phyloP scores from a whole-genome alignment of 92 coral and sea anemone genomes.

The Bergia puertoricense region DNA sequence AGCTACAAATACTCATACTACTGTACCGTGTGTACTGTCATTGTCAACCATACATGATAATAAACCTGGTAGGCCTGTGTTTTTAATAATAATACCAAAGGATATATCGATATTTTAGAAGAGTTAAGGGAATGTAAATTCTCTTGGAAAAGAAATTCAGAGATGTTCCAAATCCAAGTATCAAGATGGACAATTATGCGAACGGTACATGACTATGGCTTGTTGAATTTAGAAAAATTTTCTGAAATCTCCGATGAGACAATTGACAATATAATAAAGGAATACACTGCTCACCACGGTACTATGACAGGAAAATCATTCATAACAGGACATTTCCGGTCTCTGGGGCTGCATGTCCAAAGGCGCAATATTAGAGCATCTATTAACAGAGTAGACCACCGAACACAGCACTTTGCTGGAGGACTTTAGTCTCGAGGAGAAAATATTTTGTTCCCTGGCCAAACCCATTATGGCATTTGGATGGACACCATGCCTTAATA shows the following conservation, averaged over 20 bases:
- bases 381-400: too few species aligned
- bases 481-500: conserved; percentile 38
- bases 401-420: too few species aligned
- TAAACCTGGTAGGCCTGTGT: conserved; percentile 33
- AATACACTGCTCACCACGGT: conserved; percentile 74
- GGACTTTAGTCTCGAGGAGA: too few species aligned
- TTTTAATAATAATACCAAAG: conserved; percentile 44
- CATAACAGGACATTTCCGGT: conserved; percentile 56
- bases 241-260: conserved; percentile 55
- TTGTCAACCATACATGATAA: too few species aligned
- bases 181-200: conserved; percentile 69
- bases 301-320: conserved; percentile 65
- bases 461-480: too few species aligned
- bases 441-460: too few species aligned
- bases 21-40: too few species aligned
- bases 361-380: too few species aligned
- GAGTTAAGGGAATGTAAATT: conserved; percentile 65
- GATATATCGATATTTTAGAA: conserved; percentile 46
- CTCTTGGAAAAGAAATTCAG: conserved; percentile 59
- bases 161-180: conserved; percentile 54
- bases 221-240: conserved; percentile 49
- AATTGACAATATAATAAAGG: conserved; percentile 56
- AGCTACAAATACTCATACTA: too few species aligned
- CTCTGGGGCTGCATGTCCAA: conserved; percentile 37
- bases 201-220: conserved; percentile 59